These are phyloP conservation scores for Nannobrachium achirus DNA, from an alignment of 2,113 vertebrate genomes.

Conservation along the genomic window DNA sequence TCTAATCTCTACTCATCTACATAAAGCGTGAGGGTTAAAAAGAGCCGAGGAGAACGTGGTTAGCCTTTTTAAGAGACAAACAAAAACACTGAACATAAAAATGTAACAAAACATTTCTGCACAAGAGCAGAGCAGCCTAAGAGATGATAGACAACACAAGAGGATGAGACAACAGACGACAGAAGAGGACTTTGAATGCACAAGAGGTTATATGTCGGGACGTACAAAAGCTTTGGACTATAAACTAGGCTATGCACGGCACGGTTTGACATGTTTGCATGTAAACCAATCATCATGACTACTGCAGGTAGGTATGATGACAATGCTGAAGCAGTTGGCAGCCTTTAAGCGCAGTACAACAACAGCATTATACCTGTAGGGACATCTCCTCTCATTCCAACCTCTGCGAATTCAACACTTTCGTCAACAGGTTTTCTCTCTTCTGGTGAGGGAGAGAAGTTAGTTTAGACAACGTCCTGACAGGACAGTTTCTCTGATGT, in stretches of 20 bases:
- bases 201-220: not conserved
- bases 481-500: not conserved
- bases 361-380: slow-evolving; percentile 67
- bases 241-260: not conserved
- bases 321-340: slow-evolving; percentile 31
- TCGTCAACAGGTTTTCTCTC: slow-evolving; percentile 76
- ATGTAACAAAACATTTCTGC: not conserved
- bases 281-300: not conserved
- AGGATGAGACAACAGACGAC: not conserved
- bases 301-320: slow-evolving; percentile 9
- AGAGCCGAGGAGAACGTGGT: not conserved
- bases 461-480: slow-evolving; percentile 17
- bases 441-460: slow-evolving; percentile 68
- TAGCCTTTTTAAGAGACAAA: not conserved
- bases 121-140: slow-evolving; percentile 23
- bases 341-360: not conserved
- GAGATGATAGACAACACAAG: not conserved
- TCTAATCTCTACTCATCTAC: slow-evolving; percentile 3
- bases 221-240: slow-evolving; percentile 31
- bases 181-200: not conserved
- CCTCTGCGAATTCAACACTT: slow-evolving; percentile 76
- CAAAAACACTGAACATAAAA: not conserved
- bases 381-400: slow-evolving; percentile 73
- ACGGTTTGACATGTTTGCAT: not conserved
- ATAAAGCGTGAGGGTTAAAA: slow-evolving; percentile 6